Evolutionary conservation across 1,140 invertebrate genomes (phyloP).

Genomic region (Holotrichia oblita): DNA sequence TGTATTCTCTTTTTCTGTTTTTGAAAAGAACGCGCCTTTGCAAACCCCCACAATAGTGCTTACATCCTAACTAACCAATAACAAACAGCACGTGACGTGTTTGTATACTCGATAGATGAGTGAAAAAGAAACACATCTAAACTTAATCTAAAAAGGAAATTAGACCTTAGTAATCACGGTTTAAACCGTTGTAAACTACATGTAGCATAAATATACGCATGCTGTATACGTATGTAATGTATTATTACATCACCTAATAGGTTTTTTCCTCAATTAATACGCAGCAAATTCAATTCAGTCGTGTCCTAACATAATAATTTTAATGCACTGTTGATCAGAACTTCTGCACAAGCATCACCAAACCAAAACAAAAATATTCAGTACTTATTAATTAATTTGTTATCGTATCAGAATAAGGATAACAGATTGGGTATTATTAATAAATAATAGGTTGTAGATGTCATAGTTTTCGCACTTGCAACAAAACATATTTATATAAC

Average conservation of each 20-base stretch:
- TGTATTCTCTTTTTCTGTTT: too few species aligned
- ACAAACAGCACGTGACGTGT: not conserved
- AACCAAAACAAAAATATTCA: not conserved
- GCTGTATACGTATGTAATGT: not conserved
- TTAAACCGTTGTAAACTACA: too few species aligned
- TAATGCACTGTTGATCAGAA: not conserved
- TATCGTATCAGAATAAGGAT: not conserved
- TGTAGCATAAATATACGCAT: not conserved
- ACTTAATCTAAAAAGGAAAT: too few species aligned
- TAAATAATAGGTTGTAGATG: not conserved
- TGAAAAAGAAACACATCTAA: not conserved
- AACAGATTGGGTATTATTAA: not conserved
- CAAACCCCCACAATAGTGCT: too few species aligned
- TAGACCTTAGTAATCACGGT: too few species aligned
- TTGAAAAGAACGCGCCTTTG: too few species aligned
- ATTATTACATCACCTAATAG: conserved; percentile 24
- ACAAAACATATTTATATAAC: too few species aligned
- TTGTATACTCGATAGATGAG: not conserved
- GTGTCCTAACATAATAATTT: not conserved
- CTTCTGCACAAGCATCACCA: not conserved
- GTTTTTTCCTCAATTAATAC: conserved; percentile 25
- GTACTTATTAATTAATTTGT: not conserved
- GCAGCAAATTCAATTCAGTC: conserved; percentile 22
- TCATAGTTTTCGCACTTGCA: not conserved
- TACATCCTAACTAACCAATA: too few species aligned